Base-by-base conservation (phyloP, 2,797 vertebrate species). In the Syndactyla subalaris region DNA sequence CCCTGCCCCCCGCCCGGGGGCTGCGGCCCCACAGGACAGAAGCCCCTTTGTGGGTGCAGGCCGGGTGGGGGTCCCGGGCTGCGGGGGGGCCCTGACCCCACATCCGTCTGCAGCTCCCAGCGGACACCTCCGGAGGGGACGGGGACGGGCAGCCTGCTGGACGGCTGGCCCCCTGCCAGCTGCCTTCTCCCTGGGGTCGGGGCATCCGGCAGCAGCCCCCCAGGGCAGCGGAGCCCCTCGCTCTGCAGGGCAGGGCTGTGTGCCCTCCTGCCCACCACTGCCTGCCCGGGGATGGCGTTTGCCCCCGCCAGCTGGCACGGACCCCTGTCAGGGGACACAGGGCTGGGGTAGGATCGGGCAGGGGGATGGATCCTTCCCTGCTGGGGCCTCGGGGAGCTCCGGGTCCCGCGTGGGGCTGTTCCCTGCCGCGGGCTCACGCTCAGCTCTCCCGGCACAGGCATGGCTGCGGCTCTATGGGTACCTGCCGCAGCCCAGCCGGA, bases 381-480 rank as follows among this genome's bases (percentile, higher is more conserved):
- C 2, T 0, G 9, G 57, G n/a, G 27, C 8, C 29, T 3, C 1
- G 4, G 18, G 70, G 45, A 27, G 74, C 32, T 11, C 9, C 12
- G 0, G 46, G 74, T 34, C 3, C 14, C 8, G 14, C 4, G 0
- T 3, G 10, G 9, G 79, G 88, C 52, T 1, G 15, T 18, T 51
- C 41, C 9, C 3, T 3, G 6, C 19, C 6, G 1, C 3, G 9
- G 89, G 30, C 55, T 94, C 34, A 92, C 0, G 0, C 20, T 4
- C 1, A 14, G 34, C 88, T 95, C 49, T 88, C 78, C 85, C 16
- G 79, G 54, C 15, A 0, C 97, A 99, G 99, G 98, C 98, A 48
- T 99, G 99, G 99, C 98, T 99, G 67, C 98, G 98, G 76, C 98
- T 98, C 90, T 99, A 99, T 0, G 99, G 99, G 58, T 99, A 99